A percentile compares a stretch with the other conserved stretches of the same genome.
Conservation (phyloP, 2,888 invertebrate species). For the Melieria picta region DNA sequence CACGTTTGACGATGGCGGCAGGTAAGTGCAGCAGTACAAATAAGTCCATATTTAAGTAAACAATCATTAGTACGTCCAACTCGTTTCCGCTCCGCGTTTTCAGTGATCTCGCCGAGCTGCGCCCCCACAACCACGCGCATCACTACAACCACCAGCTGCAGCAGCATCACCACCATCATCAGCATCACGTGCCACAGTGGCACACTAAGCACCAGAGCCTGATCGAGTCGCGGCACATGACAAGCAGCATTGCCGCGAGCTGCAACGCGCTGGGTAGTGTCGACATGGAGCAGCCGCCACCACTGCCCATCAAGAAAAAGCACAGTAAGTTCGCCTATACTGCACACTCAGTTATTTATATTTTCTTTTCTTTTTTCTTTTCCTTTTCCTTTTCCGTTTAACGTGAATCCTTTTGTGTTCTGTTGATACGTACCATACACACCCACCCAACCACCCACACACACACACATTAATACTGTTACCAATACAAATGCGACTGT, state of each 20-base stretch:
- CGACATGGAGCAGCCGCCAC: slow-evolving; percentile 79
- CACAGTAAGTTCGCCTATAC: slow-evolving; percentile 82
- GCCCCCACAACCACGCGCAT: slow-evolving; percentile 10
- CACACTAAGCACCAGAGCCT: slow-evolving; percentile 66
- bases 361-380: slow-evolving; percentile 42
- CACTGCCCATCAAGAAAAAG: slow-evolving; percentile 91
- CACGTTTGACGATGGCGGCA: slow-evolving; percentile 67
- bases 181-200: slow-evolving; percentile 60
- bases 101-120: slow-evolving; percentile 22
- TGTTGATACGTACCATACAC: slow-evolving; percentile 2
- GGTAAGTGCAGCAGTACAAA: slow-evolving; percentile 49
- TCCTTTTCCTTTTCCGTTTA: slow-evolving; percentile 6
- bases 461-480: not conserved
- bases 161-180: slow-evolving; percentile 50
- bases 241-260: slow-evolving; percentile 49
- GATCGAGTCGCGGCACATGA: slow-evolving; percentile 58
- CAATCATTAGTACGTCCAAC: not conserved
- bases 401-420: slow-evolving; percentile 9
- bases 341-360: slow-evolving; percentile 52
- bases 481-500: slow-evolving; percentile 5
- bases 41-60: not conserved
- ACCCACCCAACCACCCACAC: slow-evolving; percentile 1
- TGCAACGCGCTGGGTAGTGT: slow-evolving; percentile 48
- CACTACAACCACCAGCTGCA: slow-evolving; percentile 57
- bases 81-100: not conserved